Conservation (phyloP, 2,797 vertebrate genomes). For the Staurois parvus region DNA sequence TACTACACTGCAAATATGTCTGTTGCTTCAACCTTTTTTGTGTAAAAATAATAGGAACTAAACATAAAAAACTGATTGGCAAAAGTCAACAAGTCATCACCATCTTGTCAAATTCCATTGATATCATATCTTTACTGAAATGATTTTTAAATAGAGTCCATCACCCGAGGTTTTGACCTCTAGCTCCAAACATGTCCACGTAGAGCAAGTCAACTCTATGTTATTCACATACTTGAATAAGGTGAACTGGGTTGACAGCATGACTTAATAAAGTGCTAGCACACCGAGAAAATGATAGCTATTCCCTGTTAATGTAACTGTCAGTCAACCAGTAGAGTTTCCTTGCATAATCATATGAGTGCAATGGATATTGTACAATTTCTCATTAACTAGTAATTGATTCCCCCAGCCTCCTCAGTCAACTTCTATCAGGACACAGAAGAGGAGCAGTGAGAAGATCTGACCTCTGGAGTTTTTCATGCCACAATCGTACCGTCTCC, state of each 20-base stretch:
- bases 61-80: not conserved
- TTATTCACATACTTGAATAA: slow-evolving; percentile 8
- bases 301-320: slow-evolving; percentile 50
- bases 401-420: slow-evolving; percentile 46
- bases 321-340: slow-evolving; percentile 35
- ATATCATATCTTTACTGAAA: not conserved
- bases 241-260: slow-evolving; percentile 33
- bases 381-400: slow-evolving; percentile 53
- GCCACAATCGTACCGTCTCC: slow-evolving; percentile 14
- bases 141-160: not conserved
- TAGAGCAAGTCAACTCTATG: slow-evolving; percentile 40
- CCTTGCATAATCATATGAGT: slow-evolving; percentile 47
- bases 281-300: slow-evolving; percentile 44
- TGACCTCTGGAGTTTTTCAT: slow-evolving; percentile 42
- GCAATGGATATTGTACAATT: slow-evolving; percentile 46
- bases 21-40: not conserved
- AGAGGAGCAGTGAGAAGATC: slow-evolving; percentile 35
- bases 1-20: too few species aligned
- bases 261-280: slow-evolving; percentile 43
- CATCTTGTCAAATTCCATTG: not conserved
- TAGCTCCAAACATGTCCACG: not conserved
- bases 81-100: not conserved
- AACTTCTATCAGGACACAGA: slow-evolving; percentile 45
- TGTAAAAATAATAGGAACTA: not conserved
- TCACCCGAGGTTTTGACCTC: not conserved